Evolutionary conservation across 2,797 vertebrate species (phyloP).

Genomic region (Champsocephalus esox): DNA sequence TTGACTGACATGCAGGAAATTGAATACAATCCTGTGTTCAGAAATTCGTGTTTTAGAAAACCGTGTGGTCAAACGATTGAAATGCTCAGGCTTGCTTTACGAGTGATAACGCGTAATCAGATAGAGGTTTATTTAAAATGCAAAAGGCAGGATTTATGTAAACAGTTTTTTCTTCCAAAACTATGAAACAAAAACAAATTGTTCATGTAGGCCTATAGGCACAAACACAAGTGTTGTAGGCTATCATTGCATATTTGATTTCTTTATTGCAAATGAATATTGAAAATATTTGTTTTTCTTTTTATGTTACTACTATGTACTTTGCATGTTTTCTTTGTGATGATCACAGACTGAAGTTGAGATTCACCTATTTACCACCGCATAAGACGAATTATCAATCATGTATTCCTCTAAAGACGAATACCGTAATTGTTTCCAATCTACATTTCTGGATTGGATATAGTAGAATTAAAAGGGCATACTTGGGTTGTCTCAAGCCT

Average conservation of each 20-base stretch:
- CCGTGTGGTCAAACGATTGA: not conserved
- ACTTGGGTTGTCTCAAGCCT: constrained; percentile 8
- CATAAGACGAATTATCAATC: not conserved
- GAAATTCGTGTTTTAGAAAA: constrained; percentile 4
- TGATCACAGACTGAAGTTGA: not conserved
- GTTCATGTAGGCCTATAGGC: not conserved
- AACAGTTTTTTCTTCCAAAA: not conserved
- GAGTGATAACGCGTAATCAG: constrained; percentile 12
- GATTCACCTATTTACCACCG: not conserved
- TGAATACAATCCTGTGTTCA: constrained; percentile 18
- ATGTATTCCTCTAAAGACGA: not conserved
- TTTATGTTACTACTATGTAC: not conserved
- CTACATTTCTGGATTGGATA: constrained; percentile 17
- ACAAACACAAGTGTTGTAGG: not conserved
- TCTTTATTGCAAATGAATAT: not conserved
- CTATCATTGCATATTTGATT: not conserved
- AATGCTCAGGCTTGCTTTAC: not conserved
- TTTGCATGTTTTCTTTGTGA: not conserved
- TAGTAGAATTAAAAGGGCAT: constrained; percentile 11
- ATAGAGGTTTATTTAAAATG: not conserved
- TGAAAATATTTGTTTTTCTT: not conserved
- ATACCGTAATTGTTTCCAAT: not conserved
- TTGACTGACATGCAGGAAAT: constrained; percentile 22
- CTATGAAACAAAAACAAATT: not conserved
- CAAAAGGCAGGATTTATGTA: not conserved